These are phyloP conservation scores for Tapera naevia DNA, from an alignment of 2,797 vertebrate genomes.

Conservation along the genomic window DNA sequence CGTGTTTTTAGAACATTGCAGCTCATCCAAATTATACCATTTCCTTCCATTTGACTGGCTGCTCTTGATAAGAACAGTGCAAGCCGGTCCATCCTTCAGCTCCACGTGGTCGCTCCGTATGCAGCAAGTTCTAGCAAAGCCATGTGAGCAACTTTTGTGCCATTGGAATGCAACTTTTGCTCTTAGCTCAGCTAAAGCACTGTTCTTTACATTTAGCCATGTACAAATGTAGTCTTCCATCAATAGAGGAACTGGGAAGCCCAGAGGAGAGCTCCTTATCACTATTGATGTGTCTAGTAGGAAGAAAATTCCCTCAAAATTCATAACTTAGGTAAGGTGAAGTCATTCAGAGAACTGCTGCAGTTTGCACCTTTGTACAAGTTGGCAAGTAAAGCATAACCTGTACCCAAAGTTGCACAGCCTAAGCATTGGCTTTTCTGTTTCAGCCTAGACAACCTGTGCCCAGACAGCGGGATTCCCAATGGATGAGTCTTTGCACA, in stretches of 20 bases:
- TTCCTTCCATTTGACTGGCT: neutral
- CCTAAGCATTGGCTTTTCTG: neutral
- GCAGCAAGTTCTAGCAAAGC: neutral
- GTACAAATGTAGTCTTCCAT: neutral
- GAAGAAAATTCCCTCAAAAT: neutral
- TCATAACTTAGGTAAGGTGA: neutral
- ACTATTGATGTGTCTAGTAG: neutral
- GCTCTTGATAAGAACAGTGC: neutral
- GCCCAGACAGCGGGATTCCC: neutral
- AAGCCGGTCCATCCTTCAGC: neutral
- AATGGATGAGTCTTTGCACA: neutral
- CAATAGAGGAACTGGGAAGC: neutral
- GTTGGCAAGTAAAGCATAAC: neutral
- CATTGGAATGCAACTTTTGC: neutral
- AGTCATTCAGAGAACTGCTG: neutral
- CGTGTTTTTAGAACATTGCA: neutral
- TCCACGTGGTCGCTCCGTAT: fast-evolving
- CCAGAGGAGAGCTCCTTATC: neutral
- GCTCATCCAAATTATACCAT: neutral
- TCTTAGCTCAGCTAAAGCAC: neutral
- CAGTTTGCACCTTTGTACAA: neutral
- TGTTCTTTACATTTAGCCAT: neutral
- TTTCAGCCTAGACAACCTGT: neutral
- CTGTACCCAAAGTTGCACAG: neutral
- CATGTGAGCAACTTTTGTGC: neutral